A percentile compares a stretch with the other conserved stretches of the same genome.
phyloP scores from a whole-genome alignment of 2,113 vertebrate genomes.

The Pterophyllum scalare region DNA sequence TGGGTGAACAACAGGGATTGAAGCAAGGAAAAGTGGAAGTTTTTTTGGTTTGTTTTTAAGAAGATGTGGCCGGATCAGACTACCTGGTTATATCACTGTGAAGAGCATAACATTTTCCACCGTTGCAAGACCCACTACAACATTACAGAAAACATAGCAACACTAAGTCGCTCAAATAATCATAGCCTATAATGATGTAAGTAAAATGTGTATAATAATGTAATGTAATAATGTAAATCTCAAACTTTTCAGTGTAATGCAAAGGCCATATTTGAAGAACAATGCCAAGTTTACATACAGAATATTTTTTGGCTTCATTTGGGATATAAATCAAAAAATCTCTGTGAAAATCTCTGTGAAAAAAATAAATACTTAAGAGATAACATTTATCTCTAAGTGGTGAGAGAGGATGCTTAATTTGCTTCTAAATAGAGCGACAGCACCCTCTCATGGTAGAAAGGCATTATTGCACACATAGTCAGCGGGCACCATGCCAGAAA shows the following conservation, averaged over 20 bases:
- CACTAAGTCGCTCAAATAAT: neutral
- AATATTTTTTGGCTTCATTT: slow-evolving; percentile 30
- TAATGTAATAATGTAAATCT: slow-evolving; percentile 25
- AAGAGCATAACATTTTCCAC: neutral
- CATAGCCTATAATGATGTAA: neutral
- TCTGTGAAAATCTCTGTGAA: slow-evolving; percentile 32
- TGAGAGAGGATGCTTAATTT: slow-evolving; percentile 21
- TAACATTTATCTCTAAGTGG: neutral
- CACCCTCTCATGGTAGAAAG: slow-evolving; percentile 60
- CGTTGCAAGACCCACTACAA: neutral
- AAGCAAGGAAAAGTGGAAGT: slow-evolving; percentile 8
- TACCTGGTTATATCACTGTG: neutral
- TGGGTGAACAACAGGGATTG: slow-evolving; percentile 9
- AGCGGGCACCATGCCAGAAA: slow-evolving; percentile 48
- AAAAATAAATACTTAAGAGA: slow-evolving; percentile 21
- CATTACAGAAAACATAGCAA: slow-evolving; percentile 8
- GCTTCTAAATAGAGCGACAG: slow-evolving; percentile 33
- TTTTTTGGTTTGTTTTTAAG: neutral
- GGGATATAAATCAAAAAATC: slow-evolving; percentile 18
- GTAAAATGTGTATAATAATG: no score
- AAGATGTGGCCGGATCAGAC: neutral
- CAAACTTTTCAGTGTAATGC: neutral
- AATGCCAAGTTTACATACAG: slow-evolving; percentile 22
- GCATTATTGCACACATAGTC: slow-evolving; percentile 40
- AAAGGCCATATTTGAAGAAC: slow-evolving; percentile 37